phyloP scores from a whole-genome alignment of 2,888 invertebrate genomes.

The Torymus texanus region DNA sequence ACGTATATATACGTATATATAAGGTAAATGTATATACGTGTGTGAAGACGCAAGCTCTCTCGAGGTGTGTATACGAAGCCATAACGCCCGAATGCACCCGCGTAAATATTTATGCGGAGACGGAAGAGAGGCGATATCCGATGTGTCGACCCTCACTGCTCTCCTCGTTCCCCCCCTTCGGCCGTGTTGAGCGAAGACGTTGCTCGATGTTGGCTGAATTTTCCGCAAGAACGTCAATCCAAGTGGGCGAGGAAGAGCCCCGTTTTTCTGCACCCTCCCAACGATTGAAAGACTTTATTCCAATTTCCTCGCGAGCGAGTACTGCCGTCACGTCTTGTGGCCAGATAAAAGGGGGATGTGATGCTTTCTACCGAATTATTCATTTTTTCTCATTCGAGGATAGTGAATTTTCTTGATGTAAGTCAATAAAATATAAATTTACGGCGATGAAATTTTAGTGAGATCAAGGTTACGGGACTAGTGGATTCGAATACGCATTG shows the following conservation, averaged over 20 bases:
- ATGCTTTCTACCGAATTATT: not conserved
- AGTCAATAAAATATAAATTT: no score
- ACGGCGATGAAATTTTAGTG: no score
- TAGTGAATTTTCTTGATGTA: no score
- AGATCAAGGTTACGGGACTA: no score
- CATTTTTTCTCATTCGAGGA: not conserved
- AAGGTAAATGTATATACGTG: no score
- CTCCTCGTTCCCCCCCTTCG: not conserved
- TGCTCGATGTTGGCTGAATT: conserved; percentile 13
- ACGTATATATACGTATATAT: no score
- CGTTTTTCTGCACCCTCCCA: conserved; percentile 25
- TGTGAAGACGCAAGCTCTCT: not conserved
- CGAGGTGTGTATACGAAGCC: conserved; percentile 21
- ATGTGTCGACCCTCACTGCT: conserved; percentile 34
- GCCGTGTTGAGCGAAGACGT: no score
- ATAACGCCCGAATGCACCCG: conserved; percentile 57
- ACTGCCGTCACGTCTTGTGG: not conserved
- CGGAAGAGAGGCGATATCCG: conserved; percentile 49
- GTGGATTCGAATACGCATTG: no score
- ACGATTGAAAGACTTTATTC: conserved; percentile 44
- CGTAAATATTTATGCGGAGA: conserved; percentile 62
- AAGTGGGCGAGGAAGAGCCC: not conserved
- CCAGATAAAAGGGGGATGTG: not conserved
- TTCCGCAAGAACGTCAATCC: conserved; percentile 35
- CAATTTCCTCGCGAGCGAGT: conserved; percentile 19